Base-by-base conservation (phyloP, 2,797 vertebrate genomes). In the Brachymystax lenok region DNA sequence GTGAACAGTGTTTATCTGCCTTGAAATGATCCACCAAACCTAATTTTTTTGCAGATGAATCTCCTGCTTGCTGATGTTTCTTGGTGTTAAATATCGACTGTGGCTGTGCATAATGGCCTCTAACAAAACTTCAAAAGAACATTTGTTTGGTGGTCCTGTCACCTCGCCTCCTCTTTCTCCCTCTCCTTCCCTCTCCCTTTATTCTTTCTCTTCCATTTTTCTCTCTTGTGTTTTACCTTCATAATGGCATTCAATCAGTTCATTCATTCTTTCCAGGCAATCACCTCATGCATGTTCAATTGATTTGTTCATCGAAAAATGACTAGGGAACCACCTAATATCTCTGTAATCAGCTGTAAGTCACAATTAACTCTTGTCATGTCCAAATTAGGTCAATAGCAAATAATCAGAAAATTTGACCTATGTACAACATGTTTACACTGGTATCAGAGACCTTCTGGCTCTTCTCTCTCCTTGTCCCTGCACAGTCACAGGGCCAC, bases 401-500 rank as follows among this genome's bases (percentile, higher is more conserved):
- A 24, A 24, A 64, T 64, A 13, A 64, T 27, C 21, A 28, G 24
- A n/a, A 27, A 64, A 64, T n/a, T 24, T 12, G 10, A 10, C 1
- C 12, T 13, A 24, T 1, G 24, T 24, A 27, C 1, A 27, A 64
- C 10, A 13, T 64, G 10, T 27, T 64, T 64, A 54, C 52, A 5
- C 17, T 4, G 52, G 19, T 66, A 10, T 59, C 24, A 19, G 21
- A 50, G 24, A 24, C 21, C 63, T 12, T 30, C 46, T 52, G 24
- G 12, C 13, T 50, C 12, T 50, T 59, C 14, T 16, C 3, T 21
- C 3, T 19, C 52, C 27, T 24, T 4, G 14, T 64, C 56, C 17
- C n/a, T 40, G 59, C 28, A 33, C 30, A 24, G 3, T 80, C 80
- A 91, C 76, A 89, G 71, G 59, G 83, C 87, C 56, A 90, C 91